Base-by-base conservation (phyloP, 2,113 vertebrate genomes). In the Condylura cristata region DNA sequence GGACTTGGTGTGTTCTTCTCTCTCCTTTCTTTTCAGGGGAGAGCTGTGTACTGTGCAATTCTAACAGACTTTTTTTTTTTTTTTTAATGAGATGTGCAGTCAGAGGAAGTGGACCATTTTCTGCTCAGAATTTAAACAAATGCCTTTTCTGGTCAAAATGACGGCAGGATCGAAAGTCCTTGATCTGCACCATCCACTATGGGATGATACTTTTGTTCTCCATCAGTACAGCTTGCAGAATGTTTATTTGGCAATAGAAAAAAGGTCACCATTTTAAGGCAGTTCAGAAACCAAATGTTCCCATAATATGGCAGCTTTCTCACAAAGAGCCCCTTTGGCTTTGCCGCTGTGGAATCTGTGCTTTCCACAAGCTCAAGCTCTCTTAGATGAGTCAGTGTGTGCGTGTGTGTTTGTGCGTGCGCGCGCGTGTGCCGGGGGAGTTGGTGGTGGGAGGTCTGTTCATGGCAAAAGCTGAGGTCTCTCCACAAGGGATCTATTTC, bases 241-340 rank as follows among this genome's bases (percentile, higher is more conserved):
- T 94, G 93, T 96, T 95, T 95, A 91, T 82, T 97, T 97, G 97
- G 97, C 97, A 97, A 16, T 82, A 76, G 97, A 56, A 72, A 95
- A 97, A 97, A 97, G 97, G 96, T 97, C 96, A 97, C 94, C 60
- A 7, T 96, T 97, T 96, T 95, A 96, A 96, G 96, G 96, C 96
- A 94, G 96, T 97, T 97, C 96, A 96, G 97, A 96, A 93, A 97
- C 96, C 96, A 97, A 97, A 97, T 97, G 97, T 97, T 97, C 96
- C 96, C 20, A 1, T 96, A 94, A 96, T 96, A 97, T 97, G 97
- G 95, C 96, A 95, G 94, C 93, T 92, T 94, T 94, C 95, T 96
- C 86, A 20, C 96, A 88, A 86, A 87, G 95, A 94, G 90, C 95
- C 96, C 90, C 34, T 96, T 51, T 96, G 93, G 95, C 96, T 96